Base-by-base conservation (phyloP, 2,113 vertebrate species). In the Peucedramus taeniatus region DNA sequence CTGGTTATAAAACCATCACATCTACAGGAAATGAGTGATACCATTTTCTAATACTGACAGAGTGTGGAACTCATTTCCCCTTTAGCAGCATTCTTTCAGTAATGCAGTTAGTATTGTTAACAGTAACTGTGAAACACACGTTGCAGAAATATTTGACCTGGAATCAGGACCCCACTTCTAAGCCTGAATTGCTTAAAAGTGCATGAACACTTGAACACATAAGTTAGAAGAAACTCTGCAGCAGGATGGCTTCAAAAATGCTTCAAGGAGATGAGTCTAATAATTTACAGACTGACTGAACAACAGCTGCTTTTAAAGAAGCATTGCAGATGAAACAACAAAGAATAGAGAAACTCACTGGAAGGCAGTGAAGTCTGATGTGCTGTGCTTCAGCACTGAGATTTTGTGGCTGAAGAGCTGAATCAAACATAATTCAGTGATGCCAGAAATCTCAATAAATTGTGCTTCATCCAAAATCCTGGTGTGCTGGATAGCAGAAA, bases 381-480 rank as follows among this genome's bases (percentile, higher is more conserved):
- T 81, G 31, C 53, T 64, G 60, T 30, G 80, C 65, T 86, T 80
- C 71, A 75, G 53, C 28, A 37, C 68, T n/a, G 53, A 84, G 40
- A 23, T 12, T 90, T 87, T 86, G 44, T 90, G 69, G 26, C 80
- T 96, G 60, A 35, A 78, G 64, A 92, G 39, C 50, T 74, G 83
- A 96, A 90, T 90, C 85, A 95, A 92, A 69, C 37, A 64, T 35
- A 96, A 87, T 92, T 82, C 90, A 95, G 59, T 1, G 0, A 49
- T 92, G 85, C 92, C 93, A 92, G 72, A 95, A 97, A 66, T 90
- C 64, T 88, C 88, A 75, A 60, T 87, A 90, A 93, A 93, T 82
- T 61, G 64, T 93, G 65, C 23, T 93, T 88, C 69, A 72, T 93
- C 85, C 60, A 87, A 96, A 81, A 96, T 78, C 88, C 85, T 95